A percentile compares a stretch with the other conserved stretches of the same genome.
Conservation (phyloP, 1,140 invertebrate genomes). For the Asobara japonica region DNA sequence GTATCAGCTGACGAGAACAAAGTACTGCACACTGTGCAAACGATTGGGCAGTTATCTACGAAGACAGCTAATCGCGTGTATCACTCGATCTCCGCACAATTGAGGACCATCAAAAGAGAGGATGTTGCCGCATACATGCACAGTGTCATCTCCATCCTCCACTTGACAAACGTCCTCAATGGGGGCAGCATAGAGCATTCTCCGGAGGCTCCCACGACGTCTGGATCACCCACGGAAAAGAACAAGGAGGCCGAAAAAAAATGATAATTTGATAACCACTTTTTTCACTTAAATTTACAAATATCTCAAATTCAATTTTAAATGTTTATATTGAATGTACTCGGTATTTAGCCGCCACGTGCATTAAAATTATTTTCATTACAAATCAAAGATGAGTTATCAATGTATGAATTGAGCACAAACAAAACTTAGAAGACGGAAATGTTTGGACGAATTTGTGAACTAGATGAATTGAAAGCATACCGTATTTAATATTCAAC, state of each 20-base stretch:
- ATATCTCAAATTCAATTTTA: background rate
- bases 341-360: background rate
- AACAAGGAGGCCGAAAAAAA: background rate
- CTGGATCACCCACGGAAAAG: background rate
- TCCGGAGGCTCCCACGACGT: background rate
- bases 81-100: constrained; percentile 73
- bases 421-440: too few species aligned
- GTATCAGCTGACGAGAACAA: constrained; percentile 73
- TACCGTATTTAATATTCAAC: background rate
- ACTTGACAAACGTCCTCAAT: constrained; percentile 71
- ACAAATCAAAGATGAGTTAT: background rate
- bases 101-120: constrained; percentile 72
- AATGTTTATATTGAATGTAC: background rate
- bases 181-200: constrained; percentile 39
- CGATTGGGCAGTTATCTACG: constrained; percentile 76
- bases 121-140: constrained; percentile 74
- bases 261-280: background rate
- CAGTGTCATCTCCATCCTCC: constrained; percentile 73
- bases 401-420: too few species aligned
- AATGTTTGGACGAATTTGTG: too few species aligned
- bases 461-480: too few species aligned
- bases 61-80: constrained; percentile 79
- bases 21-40: constrained; percentile 77
- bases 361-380: constrained; percentile 5
- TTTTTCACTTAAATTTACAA: background rate